phyloP scores from a whole-genome alignment of 2,113 vertebrate genomes.

The Corythornis cristatus region DNA sequence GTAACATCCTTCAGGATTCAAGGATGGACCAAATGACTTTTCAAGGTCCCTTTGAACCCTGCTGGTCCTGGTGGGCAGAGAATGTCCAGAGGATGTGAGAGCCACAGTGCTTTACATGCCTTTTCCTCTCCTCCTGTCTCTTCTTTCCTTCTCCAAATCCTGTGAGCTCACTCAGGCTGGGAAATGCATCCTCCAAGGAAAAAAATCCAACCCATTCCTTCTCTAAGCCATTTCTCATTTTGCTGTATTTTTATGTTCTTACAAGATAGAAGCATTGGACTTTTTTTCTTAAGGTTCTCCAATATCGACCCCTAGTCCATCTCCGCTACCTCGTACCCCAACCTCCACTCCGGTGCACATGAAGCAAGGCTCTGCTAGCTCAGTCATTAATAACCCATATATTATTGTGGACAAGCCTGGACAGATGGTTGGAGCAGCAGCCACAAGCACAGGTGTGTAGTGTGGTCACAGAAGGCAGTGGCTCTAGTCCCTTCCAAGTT shows the following conservation, averaged over 20 bases:
- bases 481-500: not conserved
- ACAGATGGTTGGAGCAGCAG: slow-evolving; percentile 82
- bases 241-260: slow-evolving; percentile 22
- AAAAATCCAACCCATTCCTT: not conserved
- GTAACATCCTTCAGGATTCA: not conserved
- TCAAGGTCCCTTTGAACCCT: not conserved
- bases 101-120: not conserved
- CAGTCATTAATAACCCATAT: slow-evolving; percentile 87
- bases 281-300: slow-evolving; percentile 87
- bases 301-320: slow-evolving; percentile 95
- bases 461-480: slow-evolving; percentile 20
- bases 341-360: slow-evolving; percentile 89
- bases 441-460: slow-evolving; percentile 75
- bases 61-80: not conserved
- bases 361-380: slow-evolving; percentile 84
- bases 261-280: slow-evolving; percentile 49
- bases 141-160: not conserved
- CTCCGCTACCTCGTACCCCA: slow-evolving; percentile 91
- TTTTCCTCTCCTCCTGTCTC: not conserved
- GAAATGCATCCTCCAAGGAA: not conserved
- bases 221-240: not conserved
- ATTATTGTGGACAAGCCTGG: slow-evolving; percentile 90
- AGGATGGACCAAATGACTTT: not conserved
- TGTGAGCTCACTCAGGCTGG: not conserved
- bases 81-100: not conserved